phyloP scores from a whole-genome alignment of 1,140 invertebrate species.

The Batillaria attramentaria region DNA sequence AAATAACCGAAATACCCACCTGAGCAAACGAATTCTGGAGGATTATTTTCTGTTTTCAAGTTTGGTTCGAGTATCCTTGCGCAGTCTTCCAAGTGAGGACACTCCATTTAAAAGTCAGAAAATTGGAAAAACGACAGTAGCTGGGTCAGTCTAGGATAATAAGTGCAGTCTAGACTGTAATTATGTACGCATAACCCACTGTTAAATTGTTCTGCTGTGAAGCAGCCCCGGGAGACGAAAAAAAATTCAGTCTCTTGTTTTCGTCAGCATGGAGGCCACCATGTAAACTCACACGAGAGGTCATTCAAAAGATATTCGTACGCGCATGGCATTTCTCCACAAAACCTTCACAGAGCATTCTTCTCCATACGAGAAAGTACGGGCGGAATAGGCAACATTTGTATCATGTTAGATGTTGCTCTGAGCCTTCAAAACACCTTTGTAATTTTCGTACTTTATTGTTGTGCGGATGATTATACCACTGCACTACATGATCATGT shows the following conservation, averaged over 20 bases:
- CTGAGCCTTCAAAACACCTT: no score
- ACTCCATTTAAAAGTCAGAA: conserved; percentile 62
- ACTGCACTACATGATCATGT: no score
- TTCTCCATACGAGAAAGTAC: no score
- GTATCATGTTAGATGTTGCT: no score
- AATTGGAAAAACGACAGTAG: conserved; percentile 6
- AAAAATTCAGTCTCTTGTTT: conserved; percentile 4
- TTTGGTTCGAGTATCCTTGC: conserved; percentile 61
- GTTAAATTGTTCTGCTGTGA: background rate
- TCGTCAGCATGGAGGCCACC: conserved; percentile 23
- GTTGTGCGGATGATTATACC: no score
- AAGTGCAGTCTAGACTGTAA: background rate
- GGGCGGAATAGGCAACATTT: no score
- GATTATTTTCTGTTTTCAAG: conserved; percentile 48
- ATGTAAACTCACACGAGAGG: conserved; percentile 26
- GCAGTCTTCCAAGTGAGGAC: conserved; percentile 67
- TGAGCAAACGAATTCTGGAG: conserved; percentile 56
- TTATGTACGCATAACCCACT: background rate
- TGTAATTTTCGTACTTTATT: no score
- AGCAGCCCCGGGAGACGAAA: conserved; percentile 5
- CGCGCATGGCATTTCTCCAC: background rate
- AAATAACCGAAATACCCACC: conserved; percentile 45
- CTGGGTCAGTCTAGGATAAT: background rate
- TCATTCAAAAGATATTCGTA: conserved; percentile 26
- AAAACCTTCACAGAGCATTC: no score